Percentiles rank a stretch among this genome's conserved stretches.
Evolutionary conservation across 2,888 invertebrate species (phyloP).

Genomic region (Brenthis daphne): DNA sequence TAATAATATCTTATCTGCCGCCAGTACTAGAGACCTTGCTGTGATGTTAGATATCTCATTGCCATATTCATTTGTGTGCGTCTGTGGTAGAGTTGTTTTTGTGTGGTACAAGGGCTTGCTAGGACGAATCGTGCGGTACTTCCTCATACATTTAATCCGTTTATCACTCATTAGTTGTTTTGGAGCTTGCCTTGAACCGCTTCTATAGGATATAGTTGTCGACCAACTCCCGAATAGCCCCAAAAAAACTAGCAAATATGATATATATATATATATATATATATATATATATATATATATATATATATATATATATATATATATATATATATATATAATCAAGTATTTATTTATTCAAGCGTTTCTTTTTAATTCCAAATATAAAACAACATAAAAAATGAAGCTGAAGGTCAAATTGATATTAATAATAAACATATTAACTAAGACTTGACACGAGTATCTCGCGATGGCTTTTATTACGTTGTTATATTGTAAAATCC

Average conservation of each 20-base stretch:
- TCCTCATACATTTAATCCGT: constrained; percentile 69
- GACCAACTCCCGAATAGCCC: constrained; percentile 37
- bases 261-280: constrained; percentile 11
- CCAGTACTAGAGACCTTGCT: constrained; percentile 72
- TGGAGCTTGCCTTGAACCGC: constrained; percentile 63
- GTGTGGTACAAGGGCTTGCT: constrained; percentile 62
- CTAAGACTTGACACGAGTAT: too few species aligned
- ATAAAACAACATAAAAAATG: constrained; percentile 4
- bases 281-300: too few species aligned
- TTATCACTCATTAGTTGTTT: constrained; percentile 64
- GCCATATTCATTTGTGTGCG: constrained; percentile 52
- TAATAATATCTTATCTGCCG: constrained; percentile 48
- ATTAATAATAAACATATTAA: constrained; percentile 23
- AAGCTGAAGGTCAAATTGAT: constrained; percentile 13
- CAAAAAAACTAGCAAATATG: constrained; percentile 28
- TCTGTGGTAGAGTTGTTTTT: constrained; percentile 36
- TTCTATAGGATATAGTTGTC: constrained; percentile 44
- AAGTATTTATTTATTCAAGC: constrained; percentile 4
- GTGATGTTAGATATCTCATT: constrained; percentile 79
- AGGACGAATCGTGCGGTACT: constrained; percentile 73
- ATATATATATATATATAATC: background rate
- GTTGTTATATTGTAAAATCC: too few species aligned
- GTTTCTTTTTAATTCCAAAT: constrained; percentile 21
- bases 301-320: too few species aligned
- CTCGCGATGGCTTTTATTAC: too few species aligned